Base-by-base conservation (phyloP, 2,888 invertebrate genomes). In the Oscheius myriophilus region DNA sequence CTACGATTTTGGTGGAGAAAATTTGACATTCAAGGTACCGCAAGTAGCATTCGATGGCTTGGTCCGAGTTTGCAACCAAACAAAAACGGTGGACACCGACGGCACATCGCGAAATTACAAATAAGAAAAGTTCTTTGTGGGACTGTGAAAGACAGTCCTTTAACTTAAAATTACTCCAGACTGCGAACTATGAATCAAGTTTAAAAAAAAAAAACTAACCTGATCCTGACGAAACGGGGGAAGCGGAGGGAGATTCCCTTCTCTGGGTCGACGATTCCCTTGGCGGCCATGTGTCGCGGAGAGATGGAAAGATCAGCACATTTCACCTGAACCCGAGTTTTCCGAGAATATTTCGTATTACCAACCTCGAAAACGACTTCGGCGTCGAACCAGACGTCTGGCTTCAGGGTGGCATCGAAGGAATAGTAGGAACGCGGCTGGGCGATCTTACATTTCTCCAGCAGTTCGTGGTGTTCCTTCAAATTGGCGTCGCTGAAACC, bases 231-330 rank as follows among this genome's bases (percentile, higher is more conserved):
- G 87, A 96, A 97, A 86, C 95, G 91, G 4, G 97, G 97, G 88
- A 98, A 98, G 51, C 97, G 90, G 51, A 98, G 89, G 1, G 96
- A 97, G 84, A 98, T 93, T 25, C 85, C 85, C 67, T 81, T 84
- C 26, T 77, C 78, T 14, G 67, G 67, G 16, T 82, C 82, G 87
- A 92, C 93, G 85, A 93, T 91, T 57, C 90, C 90, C 54, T 91
- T 88, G 0, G 92, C 97, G 58, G 97, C 97, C 86, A 90, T 91
- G 88, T 98, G 95, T 59, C 92, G 91, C 18, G 98, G 96, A 42
- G 96, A 97, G 57, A 98, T 90, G 7, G 96, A 96, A 69, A 98
- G 90, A 90, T 98, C 97, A 0, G 97, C 97, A 87, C 95, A 95
- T 87, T 96, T 95, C 16, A 79, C 70, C 73, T 72, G 57, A 23